phyloP scores from a whole-genome alignment of 2,113 vertebrate genomes.

The Picathartes gymnocephalus region DNA sequence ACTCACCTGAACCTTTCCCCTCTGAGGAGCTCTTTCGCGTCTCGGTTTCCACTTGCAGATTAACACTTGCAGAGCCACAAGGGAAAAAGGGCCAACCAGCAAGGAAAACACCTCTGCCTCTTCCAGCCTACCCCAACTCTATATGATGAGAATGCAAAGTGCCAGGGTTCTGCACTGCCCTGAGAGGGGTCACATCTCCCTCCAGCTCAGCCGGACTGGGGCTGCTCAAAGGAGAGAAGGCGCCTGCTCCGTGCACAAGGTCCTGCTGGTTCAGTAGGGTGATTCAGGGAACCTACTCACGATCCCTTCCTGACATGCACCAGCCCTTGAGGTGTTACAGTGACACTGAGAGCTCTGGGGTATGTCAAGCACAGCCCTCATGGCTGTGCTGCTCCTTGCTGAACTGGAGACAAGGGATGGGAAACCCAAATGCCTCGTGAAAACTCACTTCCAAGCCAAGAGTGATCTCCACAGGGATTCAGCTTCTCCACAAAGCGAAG shows the following conservation, averaged over 20 bases:
- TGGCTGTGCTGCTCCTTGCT: background rate
- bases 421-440: accelerated
- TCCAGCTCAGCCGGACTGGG: background rate
- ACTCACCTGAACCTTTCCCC: background rate
- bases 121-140: background rate
- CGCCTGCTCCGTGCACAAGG: background rate
- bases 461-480: background rate
- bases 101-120: background rate
- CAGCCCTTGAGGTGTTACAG: background rate
- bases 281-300: background rate
- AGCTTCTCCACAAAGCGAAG: background rate
- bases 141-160: background rate
- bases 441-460: background rate
- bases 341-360: background rate
- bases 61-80: background rate
- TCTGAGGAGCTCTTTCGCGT: background rate
- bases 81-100: background rate
- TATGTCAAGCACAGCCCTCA: background rate
- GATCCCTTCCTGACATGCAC: accelerated
- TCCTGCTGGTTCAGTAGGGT: background rate
- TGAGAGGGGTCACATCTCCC: background rate
- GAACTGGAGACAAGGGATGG: accelerated
- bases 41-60: background rate
- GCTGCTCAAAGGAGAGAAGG: background rate
- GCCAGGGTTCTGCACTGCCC: background rate